phyloP scores from a whole-genome alignment of 1,140 invertebrate species.

The Laupala kohalensis region DNA sequence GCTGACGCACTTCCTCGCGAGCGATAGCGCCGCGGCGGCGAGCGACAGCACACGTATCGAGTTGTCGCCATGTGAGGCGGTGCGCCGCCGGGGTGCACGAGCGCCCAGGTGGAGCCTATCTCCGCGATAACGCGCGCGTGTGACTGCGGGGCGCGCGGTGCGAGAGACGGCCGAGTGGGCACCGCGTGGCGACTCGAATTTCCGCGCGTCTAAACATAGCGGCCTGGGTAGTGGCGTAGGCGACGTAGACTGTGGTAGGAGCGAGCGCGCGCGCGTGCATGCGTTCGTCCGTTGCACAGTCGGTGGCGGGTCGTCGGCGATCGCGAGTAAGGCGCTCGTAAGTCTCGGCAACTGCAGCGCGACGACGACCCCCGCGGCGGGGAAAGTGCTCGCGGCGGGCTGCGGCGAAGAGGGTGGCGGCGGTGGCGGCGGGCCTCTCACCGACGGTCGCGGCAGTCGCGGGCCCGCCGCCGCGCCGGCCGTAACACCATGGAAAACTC shows the following conservation, averaged over 20 bases:
- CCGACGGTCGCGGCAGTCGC: background rate
- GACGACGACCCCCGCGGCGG: too few species aligned
- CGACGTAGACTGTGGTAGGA: background rate
- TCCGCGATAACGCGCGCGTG: background rate
- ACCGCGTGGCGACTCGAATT: background rate
- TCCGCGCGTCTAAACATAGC: background rate
- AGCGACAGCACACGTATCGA: background rate
- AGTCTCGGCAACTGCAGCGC: too few species aligned
- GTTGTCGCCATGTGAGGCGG: background rate
- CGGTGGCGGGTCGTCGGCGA: background rate
- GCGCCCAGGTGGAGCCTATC: background rate
- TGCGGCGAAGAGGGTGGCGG: background rate
- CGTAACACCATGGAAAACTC: too few species aligned
- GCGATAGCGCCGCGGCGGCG: too few species aligned
- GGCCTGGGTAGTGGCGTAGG: background rate
- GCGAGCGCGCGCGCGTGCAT: background rate
- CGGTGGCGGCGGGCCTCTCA: background rate
- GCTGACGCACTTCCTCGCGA: background rate
- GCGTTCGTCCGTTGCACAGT: background rate
- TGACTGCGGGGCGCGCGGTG: too few species aligned
- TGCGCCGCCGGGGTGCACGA: background rate
- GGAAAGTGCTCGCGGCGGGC: background rate
- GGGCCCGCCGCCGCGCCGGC: too few species aligned
- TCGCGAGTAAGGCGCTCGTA: background rate
- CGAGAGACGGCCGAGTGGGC: too few species aligned